Conservation (phyloP, 2,888 invertebrate species). For the Abrostola tripartita region DNA sequence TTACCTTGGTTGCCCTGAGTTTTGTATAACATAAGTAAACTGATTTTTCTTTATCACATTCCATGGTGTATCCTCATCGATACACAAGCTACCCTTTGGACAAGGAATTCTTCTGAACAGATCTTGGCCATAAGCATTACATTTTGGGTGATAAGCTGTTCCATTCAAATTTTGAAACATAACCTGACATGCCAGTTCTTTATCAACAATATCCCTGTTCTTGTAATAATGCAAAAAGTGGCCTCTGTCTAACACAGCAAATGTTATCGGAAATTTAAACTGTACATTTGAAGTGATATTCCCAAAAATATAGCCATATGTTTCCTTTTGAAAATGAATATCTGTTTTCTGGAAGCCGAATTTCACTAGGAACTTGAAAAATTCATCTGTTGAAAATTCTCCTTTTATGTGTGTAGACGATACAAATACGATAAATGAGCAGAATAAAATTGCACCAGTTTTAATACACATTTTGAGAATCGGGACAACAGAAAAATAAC, state of each 20-base stretch:
- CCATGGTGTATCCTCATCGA: constrained; percentile 95
- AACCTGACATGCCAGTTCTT: constrained; percentile 92
- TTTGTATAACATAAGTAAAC: constrained; percentile 97
- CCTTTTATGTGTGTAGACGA: constrained; percentile 79
- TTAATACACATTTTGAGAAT: constrained; percentile 74
- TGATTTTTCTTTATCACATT: constrained; percentile 96
- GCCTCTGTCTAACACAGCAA: constrained; percentile 96
- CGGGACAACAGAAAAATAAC: constrained; percentile 43
- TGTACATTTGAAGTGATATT: constrained; percentile 94
- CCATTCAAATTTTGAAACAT: constrained; percentile 96
- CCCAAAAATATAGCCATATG: constrained; percentile 98
- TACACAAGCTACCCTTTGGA: constrained; percentile 91
- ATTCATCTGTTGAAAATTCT: constrained; percentile 88
- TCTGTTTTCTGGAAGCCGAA: constrained; percentile 99
- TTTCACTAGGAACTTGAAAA: constrained; percentile 97
- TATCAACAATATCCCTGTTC: constrained; percentile 89
- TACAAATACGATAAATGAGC: constrained; percentile 64
- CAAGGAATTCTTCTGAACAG: constrained; percentile 96
- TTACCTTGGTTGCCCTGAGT: constrained; percentile 96
- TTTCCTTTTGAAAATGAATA: constrained; percentile 93
- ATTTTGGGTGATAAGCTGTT: constrained; percentile 95
- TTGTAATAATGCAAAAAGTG: constrained; percentile 97
- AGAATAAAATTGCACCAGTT: constrained; percentile 69
- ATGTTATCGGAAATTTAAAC: constrained; percentile 91
- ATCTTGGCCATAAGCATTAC: constrained; percentile 92